A percentile compares a stretch with the other conserved stretches of the same genome.
Conservation (phyloP, 2,888 invertebrate genomes). For the Erebia ligea region DNA sequence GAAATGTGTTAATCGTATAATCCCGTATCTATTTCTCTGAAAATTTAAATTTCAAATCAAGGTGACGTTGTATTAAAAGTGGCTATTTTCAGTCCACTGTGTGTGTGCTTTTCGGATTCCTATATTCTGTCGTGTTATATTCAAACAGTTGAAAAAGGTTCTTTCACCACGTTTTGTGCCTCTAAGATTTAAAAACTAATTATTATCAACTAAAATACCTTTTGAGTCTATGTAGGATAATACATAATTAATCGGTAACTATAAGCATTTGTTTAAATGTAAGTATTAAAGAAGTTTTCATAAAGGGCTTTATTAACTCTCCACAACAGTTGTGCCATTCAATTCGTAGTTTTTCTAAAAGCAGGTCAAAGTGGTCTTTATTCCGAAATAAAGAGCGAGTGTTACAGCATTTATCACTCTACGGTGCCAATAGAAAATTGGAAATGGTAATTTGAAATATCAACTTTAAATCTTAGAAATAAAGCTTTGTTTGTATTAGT, state of each 20-base stretch:
- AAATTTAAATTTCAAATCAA: conserved; percentile 44
- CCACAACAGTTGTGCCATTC: conserved; percentile 12
- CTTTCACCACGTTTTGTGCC: too few relatives aligned
- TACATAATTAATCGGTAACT: too few relatives aligned
- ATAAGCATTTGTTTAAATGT: too few relatives aligned
- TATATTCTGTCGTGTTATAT: neutral
- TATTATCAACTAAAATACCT: too few relatives aligned
- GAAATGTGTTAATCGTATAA: conserved; percentile 45
- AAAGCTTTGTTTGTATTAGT: neutral
- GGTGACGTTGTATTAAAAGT: conserved; percentile 23
- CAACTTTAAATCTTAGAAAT: neutral
- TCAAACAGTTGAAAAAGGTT: too few relatives aligned
- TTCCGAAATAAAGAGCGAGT: conserved; percentile 61
- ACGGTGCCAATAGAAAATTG: neutral
- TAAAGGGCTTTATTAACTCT: conserved; percentile 3
- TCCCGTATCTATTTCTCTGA: conserved; percentile 37
- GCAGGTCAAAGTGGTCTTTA: conserved; percentile 54
- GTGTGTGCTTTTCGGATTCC: neutral
- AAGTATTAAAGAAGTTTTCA: neutral
- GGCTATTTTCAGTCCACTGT: conserved; percentile 21
- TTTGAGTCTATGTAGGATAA: too few relatives aligned
- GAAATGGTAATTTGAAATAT: neutral
- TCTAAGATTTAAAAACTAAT: too few relatives aligned
- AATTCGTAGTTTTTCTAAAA: conserved; percentile 6
- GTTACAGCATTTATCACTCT: conserved; percentile 60